Evolutionary conservation across 30 jellyfish, hydroid and myxozoan species (phyloP).

Genomic region (Pelagia noctiluca): DNA sequence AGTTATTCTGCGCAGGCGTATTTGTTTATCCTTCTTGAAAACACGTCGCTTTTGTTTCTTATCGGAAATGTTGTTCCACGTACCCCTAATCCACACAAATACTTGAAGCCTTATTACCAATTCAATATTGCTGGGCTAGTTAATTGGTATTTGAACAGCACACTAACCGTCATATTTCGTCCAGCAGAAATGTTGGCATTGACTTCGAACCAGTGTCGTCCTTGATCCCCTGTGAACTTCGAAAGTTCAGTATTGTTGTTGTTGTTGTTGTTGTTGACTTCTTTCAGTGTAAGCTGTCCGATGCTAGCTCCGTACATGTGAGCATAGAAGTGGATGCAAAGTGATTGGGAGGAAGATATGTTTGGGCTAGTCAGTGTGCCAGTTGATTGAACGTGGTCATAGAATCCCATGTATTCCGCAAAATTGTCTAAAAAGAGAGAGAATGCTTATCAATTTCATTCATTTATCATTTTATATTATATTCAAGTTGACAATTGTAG

Average conservation of each 20-base stretch:
- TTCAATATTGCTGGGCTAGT: too few relatives aligned
- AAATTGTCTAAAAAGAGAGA: neutral
- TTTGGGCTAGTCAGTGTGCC: neutral
- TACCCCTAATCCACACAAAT: too few relatives aligned
- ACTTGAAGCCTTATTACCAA: too few relatives aligned
- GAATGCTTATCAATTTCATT: too few relatives aligned
- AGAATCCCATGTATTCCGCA: neutral
- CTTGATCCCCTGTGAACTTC: neutral
- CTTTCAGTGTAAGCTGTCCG: neutral
- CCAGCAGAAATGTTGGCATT: neutral
- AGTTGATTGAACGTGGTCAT: neutral
- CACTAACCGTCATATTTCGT: neutral
- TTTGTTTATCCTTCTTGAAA: too few relatives aligned
- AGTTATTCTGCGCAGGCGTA: too few relatives aligned
- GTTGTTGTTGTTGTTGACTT: neutral
- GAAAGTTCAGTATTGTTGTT: neutral
- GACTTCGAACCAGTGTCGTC: slow-evolving; percentile 1
- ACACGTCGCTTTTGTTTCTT: too few relatives aligned
- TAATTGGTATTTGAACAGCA: too few relatives aligned
- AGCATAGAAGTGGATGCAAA: slow-evolving; percentile 13
- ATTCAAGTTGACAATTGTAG: too few relatives aligned
- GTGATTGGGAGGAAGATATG: neutral
- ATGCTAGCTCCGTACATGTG: neutral
- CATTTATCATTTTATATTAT: too few relatives aligned
- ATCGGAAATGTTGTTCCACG: too few relatives aligned